These are phyloP conservation scores for Sinocyclocheilus rhinocerous DNA, from an alignment of 2,113 vertebrate genomes.

Conservation along the genomic window DNA sequence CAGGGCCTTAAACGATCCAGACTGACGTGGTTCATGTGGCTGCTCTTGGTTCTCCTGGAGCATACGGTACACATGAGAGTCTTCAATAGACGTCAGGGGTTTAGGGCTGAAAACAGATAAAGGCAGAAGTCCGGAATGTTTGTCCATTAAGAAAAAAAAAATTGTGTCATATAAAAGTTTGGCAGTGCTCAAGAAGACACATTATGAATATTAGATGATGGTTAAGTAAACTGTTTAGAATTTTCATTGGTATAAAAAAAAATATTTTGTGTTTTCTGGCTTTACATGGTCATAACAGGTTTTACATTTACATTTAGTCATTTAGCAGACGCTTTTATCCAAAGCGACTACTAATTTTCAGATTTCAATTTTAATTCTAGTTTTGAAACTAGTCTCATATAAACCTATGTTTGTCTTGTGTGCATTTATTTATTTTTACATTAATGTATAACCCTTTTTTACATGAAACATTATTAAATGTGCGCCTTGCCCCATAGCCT, in stretches of 20 bases:
- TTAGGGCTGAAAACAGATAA: constrained; percentile 75
- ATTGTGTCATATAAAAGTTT: neutral
- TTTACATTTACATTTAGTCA: neutral
- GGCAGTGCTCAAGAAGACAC: neutral
- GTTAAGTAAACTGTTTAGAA: neutral
- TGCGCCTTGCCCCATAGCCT: neutral
- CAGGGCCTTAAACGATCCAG: constrained; percentile 93
- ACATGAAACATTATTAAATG: too few species aligned
- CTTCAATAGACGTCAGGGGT: constrained; percentile 76
- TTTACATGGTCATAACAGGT: neutral
- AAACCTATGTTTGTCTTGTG: neutral
- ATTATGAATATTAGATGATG: neutral
- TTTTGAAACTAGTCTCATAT: neutral
- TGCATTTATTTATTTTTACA: neutral
- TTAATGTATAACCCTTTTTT: too few species aligned
- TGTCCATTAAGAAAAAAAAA: neutral
- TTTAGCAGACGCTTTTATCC: too few species aligned
- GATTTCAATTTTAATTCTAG: too few species aligned
- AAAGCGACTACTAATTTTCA: too few species aligned
- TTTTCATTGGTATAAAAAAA: neutral
- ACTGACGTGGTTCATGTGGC: constrained; percentile 86
- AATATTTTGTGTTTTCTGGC: neutral
- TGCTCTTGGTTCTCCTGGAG: constrained; percentile 83
- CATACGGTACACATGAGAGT: constrained; percentile 95
- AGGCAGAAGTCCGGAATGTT: neutral